Conservation (phyloP, 2,797 vertebrate genomes). For the Gephyroberyx darwinii region DNA sequence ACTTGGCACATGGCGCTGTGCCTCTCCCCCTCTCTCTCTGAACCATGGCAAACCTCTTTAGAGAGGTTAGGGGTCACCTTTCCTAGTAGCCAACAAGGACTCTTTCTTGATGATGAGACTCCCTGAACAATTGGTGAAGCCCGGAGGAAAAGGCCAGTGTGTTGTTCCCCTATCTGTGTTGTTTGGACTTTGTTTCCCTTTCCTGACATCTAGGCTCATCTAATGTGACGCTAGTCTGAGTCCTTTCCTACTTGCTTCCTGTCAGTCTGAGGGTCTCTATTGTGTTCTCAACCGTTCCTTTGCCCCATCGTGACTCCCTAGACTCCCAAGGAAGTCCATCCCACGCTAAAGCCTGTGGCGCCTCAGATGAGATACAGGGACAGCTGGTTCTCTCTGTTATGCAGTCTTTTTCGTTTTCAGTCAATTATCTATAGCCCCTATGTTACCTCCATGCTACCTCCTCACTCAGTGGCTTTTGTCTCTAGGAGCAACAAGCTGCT, state of each 20-base stretch:
- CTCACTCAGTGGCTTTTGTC: constrained; percentile 25
- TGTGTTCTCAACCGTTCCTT: constrained; percentile 47
- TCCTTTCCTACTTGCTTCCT: constrained; percentile 46
- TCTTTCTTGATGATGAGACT: constrained; percentile 46
- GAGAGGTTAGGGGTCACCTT: constrained; percentile 62
- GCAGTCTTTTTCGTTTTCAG: constrained; percentile 27
- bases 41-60: constrained; percentile 50
- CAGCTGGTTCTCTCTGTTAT: constrained; percentile 21
- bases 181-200: constrained; percentile 49
- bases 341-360: constrained; percentile 26
- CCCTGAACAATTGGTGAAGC: constrained; percentile 41
- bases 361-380: constrained; percentile 5
- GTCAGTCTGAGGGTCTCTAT: constrained; percentile 44
- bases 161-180: constrained; percentile 37
- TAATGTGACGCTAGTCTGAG: constrained; percentile 8
- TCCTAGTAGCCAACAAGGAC: constrained; percentile 51
- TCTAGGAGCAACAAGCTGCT: constrained; percentile 48
- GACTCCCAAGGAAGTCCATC: constrained; percentile 34
- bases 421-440: constrained; percentile 10
- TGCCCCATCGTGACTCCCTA: constrained; percentile 25
- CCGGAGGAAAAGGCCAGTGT: constrained; percentile 18
- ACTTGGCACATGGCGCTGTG: constrained; percentile 62
- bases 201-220: constrained; percentile 50
- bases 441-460: constrained; percentile 32
- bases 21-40: constrained; percentile 40